Evolutionary conservation across 2,888 invertebrate species (phyloP), one percentile per base, ranked within the genome.

Genomic region (Ormia ochracea): DNA sequence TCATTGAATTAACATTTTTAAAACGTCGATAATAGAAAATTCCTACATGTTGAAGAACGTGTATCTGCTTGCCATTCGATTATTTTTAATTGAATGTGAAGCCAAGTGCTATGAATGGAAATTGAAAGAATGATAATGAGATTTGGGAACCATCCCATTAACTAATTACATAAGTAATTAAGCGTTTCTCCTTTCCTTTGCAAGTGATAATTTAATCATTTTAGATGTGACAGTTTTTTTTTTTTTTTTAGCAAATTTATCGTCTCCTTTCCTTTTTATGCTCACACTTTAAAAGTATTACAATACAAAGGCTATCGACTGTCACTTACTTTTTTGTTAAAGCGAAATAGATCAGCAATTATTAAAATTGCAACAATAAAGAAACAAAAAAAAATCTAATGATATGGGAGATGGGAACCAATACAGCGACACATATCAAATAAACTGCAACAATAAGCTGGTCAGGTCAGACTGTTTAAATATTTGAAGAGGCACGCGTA

Each of bases 101-200:
- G 38, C 65, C 38, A 58, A 48, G 65, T 58, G 56, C 21, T 31
- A 48, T 14, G 10, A 43, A 43, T 56, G 19, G 10, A 48, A 38
- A 19, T 28, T 21, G 23, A 41, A 17, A 21, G 41, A 7, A 14
- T n/a, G 23, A 52, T 59, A 31, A 43, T 43, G 4, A n/a, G 33
- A 54, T 33, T 33, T 63, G 41, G 14, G 26, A 52, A 41, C 14
- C 3, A 41, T 43, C 17, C 17, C 54, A n/a, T 50, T 19, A 72
- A 61, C 41, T 61, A 72, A 52, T 72, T 61, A 61, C n/a, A n/a
- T n/a, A n/a, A 1, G 58, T 41, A 50, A 50, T 61, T 50, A n/a
- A 59, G 21, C 36, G 7, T 12, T 23, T 38, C 48, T 58, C 1
- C 26, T 48, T 69, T 59, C 0, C 17, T 38, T 59, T 33, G 14